Evolutionary conservation across 2,797 vertebrate genomes (phyloP).

Genomic region (Pangasius macronema): DNA sequence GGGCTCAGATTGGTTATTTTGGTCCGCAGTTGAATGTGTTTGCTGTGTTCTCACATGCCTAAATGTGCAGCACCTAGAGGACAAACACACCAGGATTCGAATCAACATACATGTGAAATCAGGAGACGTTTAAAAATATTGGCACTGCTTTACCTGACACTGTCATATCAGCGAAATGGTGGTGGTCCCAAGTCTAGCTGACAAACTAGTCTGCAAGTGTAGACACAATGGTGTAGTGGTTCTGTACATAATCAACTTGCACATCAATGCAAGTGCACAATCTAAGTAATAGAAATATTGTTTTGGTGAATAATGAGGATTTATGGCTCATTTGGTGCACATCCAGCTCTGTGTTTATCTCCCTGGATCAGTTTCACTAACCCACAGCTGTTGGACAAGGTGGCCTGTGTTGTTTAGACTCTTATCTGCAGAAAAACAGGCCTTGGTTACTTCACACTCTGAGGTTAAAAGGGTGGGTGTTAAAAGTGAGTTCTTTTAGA

Average conservation of each 20-base stretch:
- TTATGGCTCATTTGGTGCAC: not conserved
- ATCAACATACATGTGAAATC: not conserved
- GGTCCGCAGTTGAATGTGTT: not conserved
- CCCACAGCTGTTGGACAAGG: conserved; percentile 26
- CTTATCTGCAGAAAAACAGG: conserved; percentile 21
- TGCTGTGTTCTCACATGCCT: not conserved
- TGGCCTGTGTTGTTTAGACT: not conserved
- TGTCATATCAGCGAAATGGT: not conserved
- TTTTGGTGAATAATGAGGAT: not conserved
- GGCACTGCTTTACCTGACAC: not conserved
- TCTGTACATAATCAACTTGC: not conserved
- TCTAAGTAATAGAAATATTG: not conserved
- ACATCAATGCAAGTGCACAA: not conserved
- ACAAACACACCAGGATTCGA: not conserved
- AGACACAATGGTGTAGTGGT: not conserved
- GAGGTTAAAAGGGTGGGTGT: not conserved
- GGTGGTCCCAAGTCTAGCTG: not conserved
- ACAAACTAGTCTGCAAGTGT: not conserved
- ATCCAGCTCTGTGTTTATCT: not conserved
- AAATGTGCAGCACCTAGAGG: not conserved
- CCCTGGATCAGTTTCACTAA: conserved; percentile 24
- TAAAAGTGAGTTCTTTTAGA: not conserved
- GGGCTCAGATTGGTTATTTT: not conserved
- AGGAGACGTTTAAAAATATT: not conserved
- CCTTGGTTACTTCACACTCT: conserved; percentile 11